Evolutionary conservation across 2,113 vertebrate species (phyloP).

Genomic region (Callithrix jacchus): DNA sequence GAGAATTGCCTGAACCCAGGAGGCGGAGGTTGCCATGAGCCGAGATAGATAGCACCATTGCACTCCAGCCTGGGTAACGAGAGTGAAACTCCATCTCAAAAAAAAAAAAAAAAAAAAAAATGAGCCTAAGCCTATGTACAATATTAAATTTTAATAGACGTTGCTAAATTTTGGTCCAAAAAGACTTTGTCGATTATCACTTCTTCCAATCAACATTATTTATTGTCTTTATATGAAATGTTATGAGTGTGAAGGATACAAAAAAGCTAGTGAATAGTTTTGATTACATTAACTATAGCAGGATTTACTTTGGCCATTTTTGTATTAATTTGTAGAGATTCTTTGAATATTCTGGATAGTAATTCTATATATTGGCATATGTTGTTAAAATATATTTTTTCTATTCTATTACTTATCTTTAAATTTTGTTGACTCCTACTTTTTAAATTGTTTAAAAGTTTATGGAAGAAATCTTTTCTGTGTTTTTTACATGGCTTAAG

Average conservation of each 20-base stretch:
- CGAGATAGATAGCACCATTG: too few species aligned
- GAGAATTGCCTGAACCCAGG: too few species aligned
- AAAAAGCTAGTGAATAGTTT: not conserved
- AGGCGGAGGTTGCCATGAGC: too few species aligned
- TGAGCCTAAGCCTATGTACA: not conserved
- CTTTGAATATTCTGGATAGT: not conserved
- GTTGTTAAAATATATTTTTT: not conserved
- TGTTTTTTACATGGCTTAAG: not conserved
- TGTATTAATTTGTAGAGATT: not conserved
- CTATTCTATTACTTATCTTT: not conserved
- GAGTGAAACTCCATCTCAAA: too few species aligned
- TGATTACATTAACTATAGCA: not conserved
- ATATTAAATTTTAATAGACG: not conserved
- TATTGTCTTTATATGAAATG: not conserved
- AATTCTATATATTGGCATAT: not conserved
- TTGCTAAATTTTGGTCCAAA: not conserved
- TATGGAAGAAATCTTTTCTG: not conserved
- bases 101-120: too few species aligned
- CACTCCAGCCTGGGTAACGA: too few species aligned
- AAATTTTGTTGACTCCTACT: not conserved
- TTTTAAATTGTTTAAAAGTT: not conserved
- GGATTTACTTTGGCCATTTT: not conserved
- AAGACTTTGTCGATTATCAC: not conserved
- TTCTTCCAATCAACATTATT: not conserved
- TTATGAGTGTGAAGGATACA: not conserved